These are phyloP conservation scores for Cartodere bifasciata DNA, from an alignment of 2,888 invertebrate species.

Conservation along the genomic window DNA sequence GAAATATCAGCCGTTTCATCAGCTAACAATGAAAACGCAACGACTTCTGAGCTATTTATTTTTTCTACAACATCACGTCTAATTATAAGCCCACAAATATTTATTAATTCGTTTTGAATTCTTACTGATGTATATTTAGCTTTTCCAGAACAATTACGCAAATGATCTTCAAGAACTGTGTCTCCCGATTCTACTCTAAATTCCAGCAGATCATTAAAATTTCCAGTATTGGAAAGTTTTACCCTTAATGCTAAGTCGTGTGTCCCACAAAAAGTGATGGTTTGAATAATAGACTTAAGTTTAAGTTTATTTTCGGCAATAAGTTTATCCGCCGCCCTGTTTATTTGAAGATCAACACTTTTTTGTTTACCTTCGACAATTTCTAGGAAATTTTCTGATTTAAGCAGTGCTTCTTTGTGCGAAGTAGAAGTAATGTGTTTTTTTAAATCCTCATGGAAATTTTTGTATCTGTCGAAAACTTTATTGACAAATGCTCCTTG, in stretches of 20 bases:
- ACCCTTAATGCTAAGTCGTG: constrained; percentile 4
- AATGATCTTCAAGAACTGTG: constrained; percentile 4
- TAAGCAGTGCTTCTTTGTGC: too few species aligned
- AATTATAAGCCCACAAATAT: constrained; percentile 19
- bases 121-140: constrained; percentile 20
- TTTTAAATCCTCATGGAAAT: too few species aligned
- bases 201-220: constrained; percentile 7
- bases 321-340: too few species aligned
- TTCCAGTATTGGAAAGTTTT: constrained; percentile 4
- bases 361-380: too few species aligned
- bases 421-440: too few species aligned
- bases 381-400: too few species aligned
- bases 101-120: constrained; percentile 26
- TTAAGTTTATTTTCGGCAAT: too few species aligned
- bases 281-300: too few species aligned
- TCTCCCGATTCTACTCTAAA: constrained; percentile 8
- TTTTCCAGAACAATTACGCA: constrained; percentile 13
- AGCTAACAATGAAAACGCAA: constrained; percentile 18
- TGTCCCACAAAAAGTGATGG: too few species aligned
- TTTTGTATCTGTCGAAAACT: too few species aligned
- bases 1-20: constrained; percentile 21
- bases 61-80: constrained; percentile 19
- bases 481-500: too few species aligned
- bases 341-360: too few species aligned
- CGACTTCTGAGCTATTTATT: constrained; percentile 16